Evolutionary conservation across 2,113 vertebrate genomes (phyloP).

Genomic region (Epinephelus lanceolatus): DNA sequence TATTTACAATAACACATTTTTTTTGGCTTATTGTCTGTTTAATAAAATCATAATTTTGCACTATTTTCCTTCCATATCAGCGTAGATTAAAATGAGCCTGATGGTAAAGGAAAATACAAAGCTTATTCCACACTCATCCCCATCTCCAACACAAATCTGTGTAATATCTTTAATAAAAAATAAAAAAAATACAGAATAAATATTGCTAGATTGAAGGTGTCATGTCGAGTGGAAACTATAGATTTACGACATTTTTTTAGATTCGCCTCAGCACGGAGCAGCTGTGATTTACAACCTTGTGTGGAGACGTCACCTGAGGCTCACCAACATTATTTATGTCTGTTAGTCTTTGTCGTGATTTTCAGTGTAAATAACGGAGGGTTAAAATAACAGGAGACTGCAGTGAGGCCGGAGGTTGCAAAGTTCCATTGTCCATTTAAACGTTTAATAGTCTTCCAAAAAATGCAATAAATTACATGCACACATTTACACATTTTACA

Average conservation of each 20-base stretch:
- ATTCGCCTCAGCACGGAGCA: constrained; percentile 14
- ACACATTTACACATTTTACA: constrained; percentile 98
- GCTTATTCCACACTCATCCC: not conserved
- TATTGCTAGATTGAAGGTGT: not conserved
- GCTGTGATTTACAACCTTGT: constrained; percentile 62
- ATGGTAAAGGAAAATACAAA: not conserved
- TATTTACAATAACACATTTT: not conserved
- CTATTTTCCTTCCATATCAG: not conserved
- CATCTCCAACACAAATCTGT: not conserved
- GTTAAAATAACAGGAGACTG: constrained; percentile 73
- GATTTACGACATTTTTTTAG: not conserved
- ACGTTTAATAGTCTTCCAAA: constrained; percentile 93
- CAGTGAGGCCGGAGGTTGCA: constrained; percentile 91
- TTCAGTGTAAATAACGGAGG: constrained; percentile 73
- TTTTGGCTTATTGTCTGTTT: constrained; percentile 14
- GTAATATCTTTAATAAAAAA: not conserved
- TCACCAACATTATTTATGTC: constrained; percentile 31
- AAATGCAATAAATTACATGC: constrained; percentile 99
- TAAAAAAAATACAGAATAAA: constrained; percentile 8
- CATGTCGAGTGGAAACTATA: not conserved
- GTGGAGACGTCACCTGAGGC: constrained; percentile 49
- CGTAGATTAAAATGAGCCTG: not conserved
- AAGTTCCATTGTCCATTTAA: constrained; percentile 91
- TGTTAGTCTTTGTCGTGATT: constrained; percentile 74
- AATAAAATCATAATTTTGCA: constrained; percentile 34